Evolutionary conservation across 2,797 vertebrate species (phyloP), one percentile per base, ranked within the genome.

Genomic region (Dermochelys coriacea): DNA sequence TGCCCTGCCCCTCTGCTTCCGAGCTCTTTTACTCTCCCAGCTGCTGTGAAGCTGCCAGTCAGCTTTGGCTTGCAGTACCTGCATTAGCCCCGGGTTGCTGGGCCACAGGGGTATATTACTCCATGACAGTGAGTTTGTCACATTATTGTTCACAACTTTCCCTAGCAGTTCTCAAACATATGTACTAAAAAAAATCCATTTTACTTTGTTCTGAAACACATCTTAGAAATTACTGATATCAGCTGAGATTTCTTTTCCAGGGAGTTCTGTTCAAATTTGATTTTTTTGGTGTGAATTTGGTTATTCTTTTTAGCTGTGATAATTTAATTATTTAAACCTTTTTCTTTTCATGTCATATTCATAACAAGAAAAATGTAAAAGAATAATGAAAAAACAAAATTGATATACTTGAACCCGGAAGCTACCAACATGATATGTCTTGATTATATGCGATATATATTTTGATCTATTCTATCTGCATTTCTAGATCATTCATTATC

Each of bases 401-500:
- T 49, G 68, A 77, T 18, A 15, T 77, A 49, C 14, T 29, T 77
- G 27, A 12, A 71, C 27, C 27, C 15, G 18, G 41, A 77, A 49
- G 15, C 15, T 31, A 49, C 74, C 45, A 77, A 10, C 14, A 47
- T 77, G 27, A 7, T 41, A n/a, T 77, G 15, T 77, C 45, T 49
- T 77, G 27, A 31, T 49, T 47, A 47, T 75, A 47, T 5, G 27
- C 5, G 25, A 47, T 75, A 14, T 47, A 6, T 64, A 27, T 50
- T 49, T 83, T 64, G 47, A 71, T 50, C 15, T 52, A 71, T 75
- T 94, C 8, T 61, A 82, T 55, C 64, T 82, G 1, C 96, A 51
- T 96, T 93, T 98, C 23, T 95, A 99, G 99, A 99, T 99, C 14
- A 98, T 99, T 96, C 99, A 99, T 98, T 99, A 99, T 97, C 99